These are phyloP conservation scores for Mamestra brassicae DNA, from an alignment of 2,888 invertebrate genomes.

Conservation along the genomic window DNA sequence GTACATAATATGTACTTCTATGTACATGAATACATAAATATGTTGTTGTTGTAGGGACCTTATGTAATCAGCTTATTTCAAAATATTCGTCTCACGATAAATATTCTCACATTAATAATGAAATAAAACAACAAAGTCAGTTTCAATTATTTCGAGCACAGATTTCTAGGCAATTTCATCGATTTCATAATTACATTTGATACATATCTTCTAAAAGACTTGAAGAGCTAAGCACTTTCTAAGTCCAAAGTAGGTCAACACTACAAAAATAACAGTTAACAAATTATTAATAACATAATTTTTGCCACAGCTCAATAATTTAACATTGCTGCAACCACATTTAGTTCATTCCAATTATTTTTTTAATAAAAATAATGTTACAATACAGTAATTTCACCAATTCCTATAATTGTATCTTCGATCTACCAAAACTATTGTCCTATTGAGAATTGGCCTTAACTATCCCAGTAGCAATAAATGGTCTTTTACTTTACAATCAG, in stretches of 20 bases:
- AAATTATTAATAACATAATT: slow-evolving; percentile 42
- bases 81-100: too few species aligned
- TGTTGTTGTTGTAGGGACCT: too few species aligned
- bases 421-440: slow-evolving; percentile 35
- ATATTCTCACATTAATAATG: neutral
- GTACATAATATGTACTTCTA: too few species aligned
- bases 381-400: slow-evolving; percentile 32
- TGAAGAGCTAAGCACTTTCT: slow-evolving; percentile 21
- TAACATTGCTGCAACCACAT: slow-evolving; percentile 44
- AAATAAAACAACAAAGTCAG: neutral
- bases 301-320: slow-evolving; percentile 44
- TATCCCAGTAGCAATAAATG: slow-evolving; percentile 26
- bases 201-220: slow-evolving; percentile 13
- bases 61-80: too few species aligned
- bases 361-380: slow-evolving; percentile 35
- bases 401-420: slow-evolving; percentile 47
- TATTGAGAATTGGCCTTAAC: slow-evolving; percentile 41
- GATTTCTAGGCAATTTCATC: neutral
- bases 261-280: slow-evolving; percentile 15
- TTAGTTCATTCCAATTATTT: slow-evolving; percentile 45
- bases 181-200: neutral
- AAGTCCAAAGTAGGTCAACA: slow-evolving; percentile 31
- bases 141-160: slow-evolving; percentile 8
- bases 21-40: too few species aligned
- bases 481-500: slow-evolving; percentile 37